These are phyloP conservation scores for Sus cebifrons DNA, from an alignment of 2,797 vertebrate species.

Conservation along the genomic window DNA sequence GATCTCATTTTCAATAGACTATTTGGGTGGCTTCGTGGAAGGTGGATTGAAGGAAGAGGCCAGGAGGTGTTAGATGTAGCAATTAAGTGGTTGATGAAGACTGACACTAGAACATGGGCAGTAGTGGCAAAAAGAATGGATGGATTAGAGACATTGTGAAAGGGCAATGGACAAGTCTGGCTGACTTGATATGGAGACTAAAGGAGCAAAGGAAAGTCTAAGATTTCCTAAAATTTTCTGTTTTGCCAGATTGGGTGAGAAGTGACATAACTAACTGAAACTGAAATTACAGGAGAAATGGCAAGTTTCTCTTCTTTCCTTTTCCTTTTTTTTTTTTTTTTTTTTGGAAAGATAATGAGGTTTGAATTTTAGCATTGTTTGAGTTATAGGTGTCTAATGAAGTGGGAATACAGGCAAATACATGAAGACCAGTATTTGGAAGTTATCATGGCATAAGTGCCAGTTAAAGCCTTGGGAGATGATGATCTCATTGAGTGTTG, in stretches of 20 bases:
- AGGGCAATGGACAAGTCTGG: background rate
- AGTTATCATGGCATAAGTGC: background rate
- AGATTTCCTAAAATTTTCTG: background rate
- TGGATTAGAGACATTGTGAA: background rate
- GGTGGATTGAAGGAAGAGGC: background rate
- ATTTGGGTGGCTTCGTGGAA: background rate
- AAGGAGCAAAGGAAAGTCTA: background rate
- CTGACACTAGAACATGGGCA: background rate
- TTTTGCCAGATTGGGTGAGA: background rate
- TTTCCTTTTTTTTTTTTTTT: too few species aligned
- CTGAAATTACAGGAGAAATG: background rate
- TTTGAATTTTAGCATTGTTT: slow-evolving; percentile 34
- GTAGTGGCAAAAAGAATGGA: background rate
- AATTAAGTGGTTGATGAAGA: background rate
- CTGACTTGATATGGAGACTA: background rate
- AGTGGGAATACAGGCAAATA: background rate
- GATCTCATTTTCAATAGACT: background rate
- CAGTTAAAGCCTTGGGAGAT: background rate
- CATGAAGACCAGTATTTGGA: background rate
- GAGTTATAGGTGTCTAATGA: background rate
- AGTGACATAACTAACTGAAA: background rate
- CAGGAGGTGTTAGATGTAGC: too few species aligned
- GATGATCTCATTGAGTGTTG: background rate
- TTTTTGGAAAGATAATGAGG: background rate
- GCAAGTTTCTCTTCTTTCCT: background rate